A percentile compares a stretch with the other conserved stretches of the same genome.
These are phyloP conservation scores for Drosophila paracracens DNA, from an alignment of 2,888 invertebrate species.

Conservation along the genomic window DNA sequence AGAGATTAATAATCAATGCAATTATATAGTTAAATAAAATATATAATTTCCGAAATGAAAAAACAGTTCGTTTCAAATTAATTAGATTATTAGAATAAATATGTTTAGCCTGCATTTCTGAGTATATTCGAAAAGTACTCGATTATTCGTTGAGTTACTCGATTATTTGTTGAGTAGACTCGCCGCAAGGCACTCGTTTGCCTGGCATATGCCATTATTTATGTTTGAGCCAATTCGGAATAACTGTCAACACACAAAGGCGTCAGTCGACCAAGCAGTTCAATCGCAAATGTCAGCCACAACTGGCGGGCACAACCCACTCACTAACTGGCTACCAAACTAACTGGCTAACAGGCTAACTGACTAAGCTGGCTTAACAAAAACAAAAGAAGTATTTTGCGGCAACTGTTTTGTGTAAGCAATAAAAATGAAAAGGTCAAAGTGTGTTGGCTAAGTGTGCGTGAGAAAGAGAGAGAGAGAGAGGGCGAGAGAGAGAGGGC, in stretches of 20 bases:
- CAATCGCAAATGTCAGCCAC: constrained; percentile 52
- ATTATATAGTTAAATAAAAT: not conserved
- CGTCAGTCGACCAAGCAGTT: constrained; percentile 27
- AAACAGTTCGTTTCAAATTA: not conserved
- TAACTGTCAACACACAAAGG: constrained; percentile 20
- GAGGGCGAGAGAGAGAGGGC: no score
- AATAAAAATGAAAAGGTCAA: constrained; percentile 37
- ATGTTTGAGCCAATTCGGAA: constrained; percentile 2
- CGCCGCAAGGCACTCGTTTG: not conserved
- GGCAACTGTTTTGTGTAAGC: constrained; percentile 33
- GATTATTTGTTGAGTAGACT: not conserved
- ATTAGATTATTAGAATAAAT: not conserved
- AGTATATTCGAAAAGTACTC: not conserved
- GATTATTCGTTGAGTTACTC: not conserved
- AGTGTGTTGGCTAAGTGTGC: constrained; percentile 19
- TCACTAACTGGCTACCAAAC: constrained; percentile 17
- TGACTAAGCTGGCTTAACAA: constrained; percentile 11
- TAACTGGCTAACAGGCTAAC: constrained; percentile 6
- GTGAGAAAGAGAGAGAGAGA: not conserved
- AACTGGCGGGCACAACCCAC: constrained; percentile 51
- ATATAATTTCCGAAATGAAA: not conserved
- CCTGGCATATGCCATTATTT: not conserved
- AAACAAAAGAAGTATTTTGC: constrained; percentile 2
- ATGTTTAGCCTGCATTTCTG: not conserved
- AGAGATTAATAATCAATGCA: not conserved